Evolutionary conservation across 2,888 invertebrate species (phyloP).

Genomic region (Catonia carolina): DNA sequence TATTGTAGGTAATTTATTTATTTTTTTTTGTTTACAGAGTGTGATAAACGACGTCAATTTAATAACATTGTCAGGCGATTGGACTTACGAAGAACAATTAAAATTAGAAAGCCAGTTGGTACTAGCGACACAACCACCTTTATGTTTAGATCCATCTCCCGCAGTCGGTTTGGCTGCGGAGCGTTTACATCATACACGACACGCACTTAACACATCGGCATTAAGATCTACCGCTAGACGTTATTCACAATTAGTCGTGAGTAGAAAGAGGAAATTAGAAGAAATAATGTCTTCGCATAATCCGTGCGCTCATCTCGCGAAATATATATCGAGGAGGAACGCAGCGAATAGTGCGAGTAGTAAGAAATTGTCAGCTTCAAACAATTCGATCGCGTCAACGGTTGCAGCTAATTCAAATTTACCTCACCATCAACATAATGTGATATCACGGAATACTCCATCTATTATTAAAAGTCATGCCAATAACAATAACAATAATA

Average conservation of each 20-base stretch:
- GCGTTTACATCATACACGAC: conserved; percentile 63
- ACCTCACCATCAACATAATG: no score
- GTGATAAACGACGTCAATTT: conserved; percentile 58
- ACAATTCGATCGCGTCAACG: no score
- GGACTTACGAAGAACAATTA: conserved; percentile 69
- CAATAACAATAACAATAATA: no score
- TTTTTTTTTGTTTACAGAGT: conserved; percentile 45
- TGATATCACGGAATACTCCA: no score
- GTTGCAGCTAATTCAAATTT: no score
- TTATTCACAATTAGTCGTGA: conserved; percentile 73
- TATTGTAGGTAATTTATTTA: not conserved
- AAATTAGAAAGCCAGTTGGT: conserved; percentile 78
- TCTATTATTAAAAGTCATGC: no score
- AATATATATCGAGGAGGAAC: no score
- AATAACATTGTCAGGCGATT: conserved; percentile 46
- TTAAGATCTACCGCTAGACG: conserved; percentile 67
- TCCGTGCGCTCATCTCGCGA: no score
- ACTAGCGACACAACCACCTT: conserved; percentile 74
- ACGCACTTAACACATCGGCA: conserved; percentile 66
- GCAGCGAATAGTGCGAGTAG: no score
- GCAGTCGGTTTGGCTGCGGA: conserved; percentile 70
- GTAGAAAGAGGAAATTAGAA: conserved; percentile 81
- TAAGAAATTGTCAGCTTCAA: no score
- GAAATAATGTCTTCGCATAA: conserved; percentile 49
- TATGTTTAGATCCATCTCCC: conserved; percentile 85